These are phyloP conservation scores for Cheilosia urbana DNA, from an alignment of 2,888 invertebrate genomes.

Conservation along the genomic window DNA sequence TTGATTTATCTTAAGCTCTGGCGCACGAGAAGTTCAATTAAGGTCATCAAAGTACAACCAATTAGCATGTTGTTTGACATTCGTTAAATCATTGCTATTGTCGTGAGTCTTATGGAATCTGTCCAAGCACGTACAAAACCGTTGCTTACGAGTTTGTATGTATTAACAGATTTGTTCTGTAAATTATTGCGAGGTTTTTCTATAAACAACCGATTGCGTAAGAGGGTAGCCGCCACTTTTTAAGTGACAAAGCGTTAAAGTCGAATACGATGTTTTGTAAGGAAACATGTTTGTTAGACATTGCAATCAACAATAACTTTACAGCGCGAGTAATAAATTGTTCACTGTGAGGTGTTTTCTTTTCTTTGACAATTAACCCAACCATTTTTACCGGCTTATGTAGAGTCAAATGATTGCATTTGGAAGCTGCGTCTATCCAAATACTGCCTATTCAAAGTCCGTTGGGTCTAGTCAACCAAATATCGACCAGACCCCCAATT, in stretches of 20 bases:
- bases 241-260: constrained; percentile 5
- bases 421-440: not conserved
- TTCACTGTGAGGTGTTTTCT: not conserved
- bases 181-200: constrained; percentile 22
- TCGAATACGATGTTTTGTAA: constrained; percentile 4
- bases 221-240: constrained; percentile 2
- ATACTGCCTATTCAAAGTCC: not conserved
- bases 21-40: constrained; percentile 44
- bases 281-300: not conserved
- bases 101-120: constrained; percentile 23
- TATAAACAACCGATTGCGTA: constrained; percentile 48
- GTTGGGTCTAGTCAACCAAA: no score
- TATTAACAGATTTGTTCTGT: constrained; percentile 25
- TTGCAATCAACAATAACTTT: constrained; percentile 8
- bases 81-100: constrained; percentile 22
- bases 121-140: constrained; percentile 27
- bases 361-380: not conserved
- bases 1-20: not conserved
- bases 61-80: constrained; percentile 44
- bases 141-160: not conserved
- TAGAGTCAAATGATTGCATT: not conserved
- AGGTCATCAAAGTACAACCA: constrained; percentile 35
- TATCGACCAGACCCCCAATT: no score
- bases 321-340: constrained; percentile 10
- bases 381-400: not conserved